Evolutionary conservation across 2,888 invertebrate genomes (phyloP).

Genomic region (Aphelenchoides bicaudatus): DNA sequence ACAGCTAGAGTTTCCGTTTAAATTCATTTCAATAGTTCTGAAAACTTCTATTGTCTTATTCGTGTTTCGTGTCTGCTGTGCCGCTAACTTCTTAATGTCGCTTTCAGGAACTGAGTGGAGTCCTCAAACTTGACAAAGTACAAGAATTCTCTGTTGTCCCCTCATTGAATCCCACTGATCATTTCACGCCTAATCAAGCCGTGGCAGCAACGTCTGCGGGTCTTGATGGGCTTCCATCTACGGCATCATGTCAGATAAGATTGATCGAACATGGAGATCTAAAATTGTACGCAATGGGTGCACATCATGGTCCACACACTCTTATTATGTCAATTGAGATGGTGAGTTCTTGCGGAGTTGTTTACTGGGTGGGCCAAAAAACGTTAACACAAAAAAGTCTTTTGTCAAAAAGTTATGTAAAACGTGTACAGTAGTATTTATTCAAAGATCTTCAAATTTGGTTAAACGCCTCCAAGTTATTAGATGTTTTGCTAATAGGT

Average conservation of each 20-base stretch:
- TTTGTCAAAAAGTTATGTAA: too few species aligned
- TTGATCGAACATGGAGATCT: constrained; percentile 24
- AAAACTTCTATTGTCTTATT: neutral
- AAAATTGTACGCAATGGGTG: constrained; percentile 36
- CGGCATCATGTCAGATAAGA: constrained; percentile 25
- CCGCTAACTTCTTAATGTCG: neutral
- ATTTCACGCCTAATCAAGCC: constrained; percentile 52
- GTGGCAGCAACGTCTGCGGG: constrained; percentile 38
- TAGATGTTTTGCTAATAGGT: too few species aligned
- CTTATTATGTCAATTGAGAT: constrained; percentile 51
- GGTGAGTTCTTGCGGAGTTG: too few species aligned
- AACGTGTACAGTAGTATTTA: too few species aligned
- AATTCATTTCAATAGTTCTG: neutral
- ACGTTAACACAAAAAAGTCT: too few species aligned
- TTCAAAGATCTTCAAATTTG: too few species aligned
- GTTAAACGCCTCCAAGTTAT: too few species aligned
- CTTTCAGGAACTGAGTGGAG: constrained; percentile 40
- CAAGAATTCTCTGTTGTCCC: constrained; percentile 54
- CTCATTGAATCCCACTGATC: constrained; percentile 53
- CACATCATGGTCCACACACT: constrained; percentile 48
- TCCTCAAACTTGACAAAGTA: constrained; percentile 49
- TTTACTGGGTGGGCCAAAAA: too few species aligned
- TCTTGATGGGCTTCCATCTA: constrained; percentile 31
- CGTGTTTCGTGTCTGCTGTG: neutral
- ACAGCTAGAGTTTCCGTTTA: neutral